A percentile compares a stretch with the other conserved stretches of the same genome.
Evolutionary conservation across 2,888 invertebrate species (phyloP).

Genomic region (Mechanitis mazaeus): DNA sequence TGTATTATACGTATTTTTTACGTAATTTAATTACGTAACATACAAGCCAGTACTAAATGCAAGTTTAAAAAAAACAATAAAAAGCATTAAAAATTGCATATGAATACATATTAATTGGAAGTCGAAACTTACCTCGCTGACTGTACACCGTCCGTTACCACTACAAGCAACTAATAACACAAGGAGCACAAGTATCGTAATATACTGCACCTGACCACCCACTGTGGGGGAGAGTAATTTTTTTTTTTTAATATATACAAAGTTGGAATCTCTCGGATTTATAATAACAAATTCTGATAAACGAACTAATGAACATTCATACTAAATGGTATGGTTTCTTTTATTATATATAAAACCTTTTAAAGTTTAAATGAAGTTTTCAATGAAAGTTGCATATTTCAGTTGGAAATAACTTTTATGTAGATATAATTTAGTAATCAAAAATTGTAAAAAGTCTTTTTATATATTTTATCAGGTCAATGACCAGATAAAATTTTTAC

Average conservation of each 20-base stretch:
- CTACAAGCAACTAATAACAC: conserved; percentile 40
- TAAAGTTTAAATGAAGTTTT: no score
- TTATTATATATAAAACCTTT: no score
- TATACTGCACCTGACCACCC: conserved; percentile 36
- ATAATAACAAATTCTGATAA: conserved; percentile 25
- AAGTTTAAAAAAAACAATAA: not conserved
- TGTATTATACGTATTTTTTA: no score
- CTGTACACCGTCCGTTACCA: conserved; percentile 23
- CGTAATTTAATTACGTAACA: no score
- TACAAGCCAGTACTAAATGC: no score
- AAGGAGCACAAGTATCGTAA: conserved; percentile 51
- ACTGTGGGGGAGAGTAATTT: conserved; percentile 42
- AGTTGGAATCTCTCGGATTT: conserved; percentile 19
- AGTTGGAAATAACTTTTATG: no score
- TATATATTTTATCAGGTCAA: no score
- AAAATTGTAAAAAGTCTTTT: no score
- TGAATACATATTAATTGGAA: conserved; percentile 14
- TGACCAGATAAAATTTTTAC: no score
- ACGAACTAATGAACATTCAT: conserved; percentile 10
- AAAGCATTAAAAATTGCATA: conserved; percentile 15
- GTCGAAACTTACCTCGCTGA: conserved; percentile 15
- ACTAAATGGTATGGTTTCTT: not conserved
- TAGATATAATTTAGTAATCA: no score
- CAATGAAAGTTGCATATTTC: no score
- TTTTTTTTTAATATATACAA: conserved; percentile 51